A percentile compares a stretch with the other conserved stretches of the same genome.
Evolutionary conservation across 2,113 vertebrate genomes (phyloP).

Genomic region (Nestor notabilis): DNA sequence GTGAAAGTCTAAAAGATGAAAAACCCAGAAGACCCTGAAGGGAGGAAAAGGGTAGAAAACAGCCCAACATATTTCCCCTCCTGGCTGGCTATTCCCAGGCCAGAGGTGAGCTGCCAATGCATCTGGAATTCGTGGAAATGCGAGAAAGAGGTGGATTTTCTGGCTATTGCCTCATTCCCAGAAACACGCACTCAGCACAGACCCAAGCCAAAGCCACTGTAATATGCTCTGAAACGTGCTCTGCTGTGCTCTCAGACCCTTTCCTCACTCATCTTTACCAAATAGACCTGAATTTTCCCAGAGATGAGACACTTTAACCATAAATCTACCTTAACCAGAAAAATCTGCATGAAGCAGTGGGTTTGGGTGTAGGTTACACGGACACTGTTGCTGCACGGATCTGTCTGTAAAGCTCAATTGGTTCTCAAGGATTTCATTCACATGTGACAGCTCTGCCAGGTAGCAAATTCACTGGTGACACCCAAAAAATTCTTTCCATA

Average conservation of each 20-base stretch:
- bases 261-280: background rate
- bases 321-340: background rate
- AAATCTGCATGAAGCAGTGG: background rate
- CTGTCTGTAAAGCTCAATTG: background rate
- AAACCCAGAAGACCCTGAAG: background rate
- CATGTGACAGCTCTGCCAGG: background rate
- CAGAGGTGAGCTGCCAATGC: constrained; percentile 30
- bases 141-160: background rate
- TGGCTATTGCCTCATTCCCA: background rate
- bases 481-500: background rate
- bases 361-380: background rate
- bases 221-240: background rate
- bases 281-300: background rate
- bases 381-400: background rate
- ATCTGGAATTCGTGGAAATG: constrained; percentile 25
- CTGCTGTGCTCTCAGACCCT: background rate
- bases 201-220: background rate
- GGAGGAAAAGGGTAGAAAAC: background rate
- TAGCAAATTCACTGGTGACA: background rate
- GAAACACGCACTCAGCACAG: background rate
- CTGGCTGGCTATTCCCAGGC: background rate
- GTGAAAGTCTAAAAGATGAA: background rate
- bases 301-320: background rate
- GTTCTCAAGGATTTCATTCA: background rate
- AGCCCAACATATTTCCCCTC: background rate